Evolutionary conservation across 2,797 vertebrate genomes (phyloP), one percentile per base, ranked within the genome.

Genomic region (Ctenopoma multispine): DNA sequence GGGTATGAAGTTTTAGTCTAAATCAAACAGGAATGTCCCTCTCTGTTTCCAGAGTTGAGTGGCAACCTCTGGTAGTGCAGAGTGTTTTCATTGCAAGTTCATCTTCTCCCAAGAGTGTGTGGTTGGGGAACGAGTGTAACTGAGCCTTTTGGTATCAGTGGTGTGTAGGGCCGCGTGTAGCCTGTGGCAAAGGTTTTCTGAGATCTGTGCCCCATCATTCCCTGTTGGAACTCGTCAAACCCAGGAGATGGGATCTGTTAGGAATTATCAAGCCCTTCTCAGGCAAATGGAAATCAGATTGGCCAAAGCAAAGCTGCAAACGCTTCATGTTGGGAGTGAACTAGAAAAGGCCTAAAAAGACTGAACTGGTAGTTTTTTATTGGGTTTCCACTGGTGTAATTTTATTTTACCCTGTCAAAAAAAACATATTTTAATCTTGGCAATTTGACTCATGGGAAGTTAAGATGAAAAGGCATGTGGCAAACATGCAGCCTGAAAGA

Each of bases 161-260:
- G 73, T 77, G 90, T 87, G 77, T 71, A 63, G 73, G 77, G 77
- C 76, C 61, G 23, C 56, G 50, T 87, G 87, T 90, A 82, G 92
- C 92, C 89, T 63, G 79, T 91, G 90, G 92, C 84, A 2, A 86
- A 82, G 81, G 75, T 86, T 94, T 83, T 92, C 71, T 64, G 71
- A 90, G 87, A 83, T 86, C 85, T 60, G 67, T 85, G 83, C 83
- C 85, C 84, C 81, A 81, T 88, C 73, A 46, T 70, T 91, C 90
- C 82, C 76, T 90, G 91, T 93, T 91, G 87, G 85, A 91, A 94
- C 92, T 91, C 64, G 93, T 83, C 82, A 87, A 75, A 79, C 75
- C 72, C 82, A 57, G 77, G 89, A 90, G 85, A 88, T 6, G 29
- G 83, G 82, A 89, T 91, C 92, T 93, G 90, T 88, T 89, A 66